Conservation (phyloP, 2,888 invertebrate species). For the Sisyra terminalis region DNA sequence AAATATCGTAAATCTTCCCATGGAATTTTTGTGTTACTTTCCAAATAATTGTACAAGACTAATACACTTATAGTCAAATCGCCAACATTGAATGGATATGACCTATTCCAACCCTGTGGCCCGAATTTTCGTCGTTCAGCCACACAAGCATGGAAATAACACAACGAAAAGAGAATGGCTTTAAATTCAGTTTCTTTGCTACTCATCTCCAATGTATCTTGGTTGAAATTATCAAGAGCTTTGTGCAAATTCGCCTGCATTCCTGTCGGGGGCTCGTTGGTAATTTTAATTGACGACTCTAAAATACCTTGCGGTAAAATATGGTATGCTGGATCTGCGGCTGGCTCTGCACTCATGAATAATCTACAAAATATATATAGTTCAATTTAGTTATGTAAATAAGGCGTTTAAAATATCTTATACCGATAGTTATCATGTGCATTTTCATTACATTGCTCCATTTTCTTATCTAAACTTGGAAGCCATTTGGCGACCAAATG, state of each 20-base stretch:
- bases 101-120: conserved; percentile 48
- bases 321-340: conserved; percentile 43
- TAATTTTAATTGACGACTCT: conserved; percentile 88
- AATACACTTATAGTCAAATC: conserved; percentile 86
- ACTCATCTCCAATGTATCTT: conserved; percentile 85
- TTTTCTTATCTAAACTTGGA: conserved; percentile 73
- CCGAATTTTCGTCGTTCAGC: conserved; percentile 88
- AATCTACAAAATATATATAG: conserved; percentile 29
- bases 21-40: conserved; percentile 72
- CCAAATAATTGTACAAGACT: conserved; percentile 80
- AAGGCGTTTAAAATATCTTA: neutral
- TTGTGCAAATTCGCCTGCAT: conserved; percentile 91
- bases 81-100: conserved; percentile 65
- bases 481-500: conserved; percentile 86
- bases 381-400: neutral
- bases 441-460: conserved; percentile 61
- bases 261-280: conserved; percentile 89
- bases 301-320: conserved; percentile 73
- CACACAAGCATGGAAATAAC: conserved; percentile 91
- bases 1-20: conserved; percentile 91
- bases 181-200: conserved; percentile 89
- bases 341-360: conserved; percentile 80
- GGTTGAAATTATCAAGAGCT: conserved; percentile 79
- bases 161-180: conserved; percentile 70
- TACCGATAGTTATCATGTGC: conserved; percentile 43